A percentile compares a stretch with the other conserved stretches of the same genome.
phyloP scores from a whole-genome alignment of 2,797 vertebrate species.

The Premnoplex brunnescens region DNA sequence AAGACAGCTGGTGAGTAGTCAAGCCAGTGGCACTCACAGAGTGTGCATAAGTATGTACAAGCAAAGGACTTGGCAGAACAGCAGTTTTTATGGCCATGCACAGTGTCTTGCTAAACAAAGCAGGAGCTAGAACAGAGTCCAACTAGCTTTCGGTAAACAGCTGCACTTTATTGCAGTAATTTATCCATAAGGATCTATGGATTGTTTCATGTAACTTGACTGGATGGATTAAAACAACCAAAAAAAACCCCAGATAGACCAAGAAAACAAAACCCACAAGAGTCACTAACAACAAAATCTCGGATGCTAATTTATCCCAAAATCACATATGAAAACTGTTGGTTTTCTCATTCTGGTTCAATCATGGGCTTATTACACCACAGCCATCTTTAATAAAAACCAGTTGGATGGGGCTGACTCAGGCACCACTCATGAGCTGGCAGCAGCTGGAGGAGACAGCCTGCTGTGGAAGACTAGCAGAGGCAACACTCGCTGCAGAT shows the following conservation, averaged over 20 bases:
- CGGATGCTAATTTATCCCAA: background rate
- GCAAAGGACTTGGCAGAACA: background rate
- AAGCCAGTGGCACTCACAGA: background rate
- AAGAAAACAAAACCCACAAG: background rate
- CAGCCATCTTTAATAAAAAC: background rate
- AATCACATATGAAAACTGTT: background rate
- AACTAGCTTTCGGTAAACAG: background rate
- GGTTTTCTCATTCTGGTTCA: background rate
- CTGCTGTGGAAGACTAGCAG: background rate
- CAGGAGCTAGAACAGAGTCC: background rate
- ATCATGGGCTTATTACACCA: background rate
- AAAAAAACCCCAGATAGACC: background rate
- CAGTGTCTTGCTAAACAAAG: background rate
- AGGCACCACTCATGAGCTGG: background rate
- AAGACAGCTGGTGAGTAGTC: background rate
- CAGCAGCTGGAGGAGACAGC: background rate
- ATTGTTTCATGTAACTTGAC: background rate
- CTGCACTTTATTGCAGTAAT: constrained; percentile 1
- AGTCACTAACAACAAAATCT: background rate
- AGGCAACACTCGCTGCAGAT: background rate
- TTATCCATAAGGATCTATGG: background rate
- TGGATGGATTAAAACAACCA: background rate
- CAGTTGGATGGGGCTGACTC: constrained; percentile 13
- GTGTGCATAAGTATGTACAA: fast-evolving
- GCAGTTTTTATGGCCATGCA: background rate